Evolutionary conservation across 35 echinoderm and acorn worm genomes (phyloP), one percentile per base, ranked within the genome.

Genomic region (Anneissia japonica): DNA sequence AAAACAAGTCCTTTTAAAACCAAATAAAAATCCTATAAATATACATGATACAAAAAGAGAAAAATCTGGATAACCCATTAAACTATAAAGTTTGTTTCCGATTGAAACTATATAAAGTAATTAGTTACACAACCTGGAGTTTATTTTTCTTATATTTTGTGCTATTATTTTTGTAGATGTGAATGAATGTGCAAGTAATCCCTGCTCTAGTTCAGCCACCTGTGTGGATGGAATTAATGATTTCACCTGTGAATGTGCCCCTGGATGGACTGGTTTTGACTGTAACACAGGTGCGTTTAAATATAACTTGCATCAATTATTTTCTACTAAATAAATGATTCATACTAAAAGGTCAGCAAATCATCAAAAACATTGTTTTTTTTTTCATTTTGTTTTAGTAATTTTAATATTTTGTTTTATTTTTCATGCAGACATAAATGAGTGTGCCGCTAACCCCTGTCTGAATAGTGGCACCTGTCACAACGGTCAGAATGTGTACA

Each of bases 391-490:
- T n/a, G n/a, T n/a, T n/a, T n/a, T 12, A 64, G 21, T 64, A 19
- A 14, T 43, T 6, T 6, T 43, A 64, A 64, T 45, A 45, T 64
- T 16, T 19, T 64, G 2, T 55, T 0, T 83, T 31, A 0, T 84
- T 86, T 86, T 32, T 75, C 72, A 0, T 31, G 5, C 79, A 94
- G 92, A 94, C 83, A 90, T 87, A 21, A 77, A 94, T 84, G 92
- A 94, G 37, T 94, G 92, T 87, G 64, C 84, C 73, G 90, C 88
- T 78, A 64, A 41, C n/a, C 92, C 92, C 6, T 94, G 92, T 90
- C 46, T 82, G 19, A 87, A 83, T 39, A 84, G 83, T 30, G 87
- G 79, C 1, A 73, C 30, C 23, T 94, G 92, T 83, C 64, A 36
- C 46, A 77, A 94, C 74, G 56, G 46, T 31, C 77, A 86, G 35